Base-by-base conservation (phyloP, 1,140 invertebrate species). In the Kradibia gibbosae region DNA sequence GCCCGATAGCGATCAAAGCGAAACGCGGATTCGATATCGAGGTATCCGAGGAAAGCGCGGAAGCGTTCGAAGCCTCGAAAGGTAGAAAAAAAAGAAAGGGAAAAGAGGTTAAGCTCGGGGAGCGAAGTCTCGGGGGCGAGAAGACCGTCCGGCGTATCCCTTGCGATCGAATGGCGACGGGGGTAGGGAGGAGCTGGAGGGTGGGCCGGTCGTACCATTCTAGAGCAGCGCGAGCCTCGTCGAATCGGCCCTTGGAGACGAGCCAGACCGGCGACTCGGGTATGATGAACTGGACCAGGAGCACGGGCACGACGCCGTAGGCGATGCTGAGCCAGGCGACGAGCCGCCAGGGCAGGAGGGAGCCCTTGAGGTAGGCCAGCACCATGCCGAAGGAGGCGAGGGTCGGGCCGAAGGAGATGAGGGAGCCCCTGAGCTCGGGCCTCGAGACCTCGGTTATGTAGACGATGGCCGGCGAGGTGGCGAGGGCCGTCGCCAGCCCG, bases 181-280 rank as follows among this genome's bases (percentile, higher is more conserved):
- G n/a, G n/a, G n/a, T n/a, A n/a, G n/a, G n/a, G n/a, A n/a, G n/a
- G n/a, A n/a, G n/a, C n/a, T n/a, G n/a, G n/a, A n/a, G n/a, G n/a
- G n/a, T n/a, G n/a, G n/a, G n/a, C n/a, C n/a, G n/a, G n/a, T n/a
- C 82, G 83, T 78, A 89, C 92, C 92, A 93, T 39, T 90, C 87
- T 17, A 95, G 84, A 0, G 92, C 87, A 72, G 89, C 88, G 62
- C 88, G 89, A 10, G 94, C 94, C 67, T 93, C 91, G 4, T 92
- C 92, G 34, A 88, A 87, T 62, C 91, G 88, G 4, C 92, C 93
- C 82, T 93, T 93, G 0, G 91, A 91, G 0, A 94, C 89, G 0
- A 94, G 86, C 93, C 93, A 94, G 0, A 92, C 87, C 2, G 95
- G 95, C 78, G 94, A 95, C 90, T 96, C 95, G 0, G 94, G 95